These are phyloP conservation scores for Rhinopithecus roxellana DNA, from an alignment of 2,113 vertebrate species.

Conservation along the genomic window DNA sequence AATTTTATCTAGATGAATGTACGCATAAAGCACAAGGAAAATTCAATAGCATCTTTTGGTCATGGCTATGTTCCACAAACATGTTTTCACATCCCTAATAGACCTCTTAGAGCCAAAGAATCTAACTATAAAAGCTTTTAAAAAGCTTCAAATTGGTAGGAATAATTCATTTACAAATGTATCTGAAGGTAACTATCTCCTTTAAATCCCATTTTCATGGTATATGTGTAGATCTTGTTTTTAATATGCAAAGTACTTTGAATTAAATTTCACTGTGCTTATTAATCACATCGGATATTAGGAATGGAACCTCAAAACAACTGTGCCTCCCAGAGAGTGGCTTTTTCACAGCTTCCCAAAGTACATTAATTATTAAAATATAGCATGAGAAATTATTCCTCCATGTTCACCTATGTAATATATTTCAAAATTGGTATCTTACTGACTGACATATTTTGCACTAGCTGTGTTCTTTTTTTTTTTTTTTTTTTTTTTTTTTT, in stretches of 20 bases:
- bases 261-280: slow-evolving; percentile 60
- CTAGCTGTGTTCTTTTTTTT: neutral
- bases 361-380: slow-evolving; percentile 40
- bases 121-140: slow-evolving; percentile 9
- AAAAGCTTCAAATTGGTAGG: slow-evolving; percentile 38
- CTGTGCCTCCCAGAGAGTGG: slow-evolving; percentile 1
- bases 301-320: slow-evolving; percentile 56
- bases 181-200: slow-evolving; percentile 43
- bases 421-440: neutral
- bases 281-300: slow-evolving; percentile 62
- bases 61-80: neutral
- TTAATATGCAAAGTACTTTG: slow-evolving; percentile 54
- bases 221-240: slow-evolving; percentile 14
- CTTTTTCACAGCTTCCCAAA: slow-evolving; percentile 20
- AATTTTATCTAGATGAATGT: slow-evolving; percentile 3
- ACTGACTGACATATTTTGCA: neutral
- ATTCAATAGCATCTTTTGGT: neutral
- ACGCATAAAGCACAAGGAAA: slow-evolving; percentile 18
- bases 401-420: neutral
- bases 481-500: no score
- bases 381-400: slow-evolving; percentile 4
- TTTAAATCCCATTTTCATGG: slow-evolving; percentile 66
- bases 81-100: slow-evolving; percentile 27
- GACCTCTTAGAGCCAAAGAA: slow-evolving; percentile 29
- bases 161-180: slow-evolving; percentile 59